Conservation (phyloP, 2,113 vertebrate genomes). For the Mystacornis crossleyi region DNA sequence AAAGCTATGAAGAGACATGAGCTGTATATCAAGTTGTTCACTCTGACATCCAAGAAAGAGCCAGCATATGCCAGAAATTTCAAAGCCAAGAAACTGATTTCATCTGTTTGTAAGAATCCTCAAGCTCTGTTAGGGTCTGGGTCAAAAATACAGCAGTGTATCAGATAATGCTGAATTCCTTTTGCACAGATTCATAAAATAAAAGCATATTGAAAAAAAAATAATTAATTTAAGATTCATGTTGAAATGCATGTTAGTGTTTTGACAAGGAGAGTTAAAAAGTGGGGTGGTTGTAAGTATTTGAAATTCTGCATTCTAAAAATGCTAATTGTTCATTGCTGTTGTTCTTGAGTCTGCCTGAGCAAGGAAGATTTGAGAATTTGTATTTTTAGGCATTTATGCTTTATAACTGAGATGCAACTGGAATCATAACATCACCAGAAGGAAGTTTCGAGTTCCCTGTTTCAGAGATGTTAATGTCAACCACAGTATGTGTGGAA, state of each 20-base stretch:
- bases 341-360: background rate
- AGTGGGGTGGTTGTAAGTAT: background rate
- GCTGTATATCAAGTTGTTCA: background rate
- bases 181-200: background rate
- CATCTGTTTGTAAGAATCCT: background rate
- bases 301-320: background rate
- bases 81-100: background rate
- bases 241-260: background rate
- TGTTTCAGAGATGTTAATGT: background rate
- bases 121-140: background rate
- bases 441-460: background rate
- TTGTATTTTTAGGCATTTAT: background rate
- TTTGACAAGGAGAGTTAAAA: background rate
- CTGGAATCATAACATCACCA: slow-evolving; percentile 1
- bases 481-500: background rate
- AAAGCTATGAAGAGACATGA: background rate
- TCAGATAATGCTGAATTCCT: background rate
- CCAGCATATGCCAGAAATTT: background rate
- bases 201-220: background rate
- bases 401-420: slow-evolving; percentile 16
- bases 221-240: background rate
- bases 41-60: background rate
- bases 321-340: background rate
- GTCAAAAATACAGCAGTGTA: background rate
- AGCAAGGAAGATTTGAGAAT: background rate